Percentiles rank a stretch among this genome's conserved stretches.
Evolutionary conservation across 2,888 invertebrate genomes (phyloP).

Genomic region (Agrotis ipsilon): DNA sequence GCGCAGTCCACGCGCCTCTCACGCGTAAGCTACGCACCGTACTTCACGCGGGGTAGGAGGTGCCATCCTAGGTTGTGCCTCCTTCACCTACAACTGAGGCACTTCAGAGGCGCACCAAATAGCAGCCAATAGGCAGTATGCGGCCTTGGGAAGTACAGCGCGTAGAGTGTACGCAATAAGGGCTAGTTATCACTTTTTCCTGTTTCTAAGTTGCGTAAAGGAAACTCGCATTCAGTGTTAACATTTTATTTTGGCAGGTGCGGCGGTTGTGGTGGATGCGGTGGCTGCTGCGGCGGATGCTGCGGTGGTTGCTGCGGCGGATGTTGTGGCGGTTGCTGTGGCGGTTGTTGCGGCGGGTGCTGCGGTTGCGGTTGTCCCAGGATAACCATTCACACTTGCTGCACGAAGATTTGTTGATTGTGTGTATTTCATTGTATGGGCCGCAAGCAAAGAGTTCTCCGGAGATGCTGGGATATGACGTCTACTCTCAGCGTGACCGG

Average conservation of each 20-base stretch:
- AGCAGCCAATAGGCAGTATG: no score
- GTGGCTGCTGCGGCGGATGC: conserved; percentile 15
- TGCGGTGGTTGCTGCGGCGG: conserved; percentile 4
- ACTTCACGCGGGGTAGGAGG: no score
- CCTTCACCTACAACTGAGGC: no score
- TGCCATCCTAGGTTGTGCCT: no score
- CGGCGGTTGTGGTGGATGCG: conserved; percentile 9
- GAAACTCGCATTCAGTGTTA: no score
- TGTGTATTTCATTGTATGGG: neutral
- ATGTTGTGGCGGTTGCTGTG: conserved; percentile 9
- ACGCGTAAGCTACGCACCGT: no score
- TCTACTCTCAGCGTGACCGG: conserved; percentile 41
- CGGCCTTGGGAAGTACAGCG: no score
- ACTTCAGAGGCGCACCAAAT: no score
- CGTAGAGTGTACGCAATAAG: no score
- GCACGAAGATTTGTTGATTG: conserved; percentile 53
- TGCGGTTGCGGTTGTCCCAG: conserved; percentile 44
- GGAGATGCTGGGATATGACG: conserved; percentile 47
- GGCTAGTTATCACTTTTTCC: no score
- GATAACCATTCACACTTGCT: conserved; percentile 46
- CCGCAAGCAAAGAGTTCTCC: conserved; percentile 21
- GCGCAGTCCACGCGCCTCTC: no score
- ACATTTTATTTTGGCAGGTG: conserved; percentile 8
- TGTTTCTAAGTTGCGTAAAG: no score
- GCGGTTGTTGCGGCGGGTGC: conserved; percentile 23